Evolutionary conservation across 2,888 invertebrate genomes (phyloP), one percentile per base, ranked within the genome.

Genomic region (Buathra laborator): DNA sequence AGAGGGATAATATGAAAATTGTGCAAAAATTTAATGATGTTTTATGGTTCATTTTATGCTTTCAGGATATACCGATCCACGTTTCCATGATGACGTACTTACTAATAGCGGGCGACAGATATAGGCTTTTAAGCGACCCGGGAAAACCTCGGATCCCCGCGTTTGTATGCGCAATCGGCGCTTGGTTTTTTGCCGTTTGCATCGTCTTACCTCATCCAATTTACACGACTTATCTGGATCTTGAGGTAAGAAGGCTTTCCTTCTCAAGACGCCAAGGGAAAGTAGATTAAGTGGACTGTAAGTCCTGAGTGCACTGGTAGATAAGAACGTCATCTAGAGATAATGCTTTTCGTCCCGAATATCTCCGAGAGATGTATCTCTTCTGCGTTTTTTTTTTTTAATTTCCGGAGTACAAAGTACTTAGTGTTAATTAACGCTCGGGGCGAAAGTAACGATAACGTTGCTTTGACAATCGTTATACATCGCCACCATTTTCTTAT

Each of bases 181-280:
- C 96, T n/a, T 97, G 97, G 97, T 95, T 97, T 16, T 95, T 96
- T 62, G 96, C 96, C 16, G 95, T 96, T 89, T 96, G 96, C 90
- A 95, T 96, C 79, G 97, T 96, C 0, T 93, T 97, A 86, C 97
- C 97, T 0, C 96, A 96, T 94, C 96, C 96, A 62, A 96, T 97
- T 86, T 97, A 97, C 93, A 96, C 96, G 79, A 95, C 96, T 83
- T 97, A 96, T 93, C 94, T 96, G 81, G 96, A 97, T 92, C 94
- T 97, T 75, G 96, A 95, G 95, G 96, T 95, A 93, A 96, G 95
- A 94, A 14, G 7, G 68, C 4, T 24, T 43, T 2, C 44, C 32
- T 62, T 56, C n/a, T 7, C 24, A 43, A 1, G 7, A 7, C 37
- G 6, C 37, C 37, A 37, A 37, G 37, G 9, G 37, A 0, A 37